A percentile compares a stretch with the other conserved stretches of the same genome.
phyloP scores from a whole-genome alignment of 2,888 invertebrate species.

The Prostheceraeus crozeri region DNA sequence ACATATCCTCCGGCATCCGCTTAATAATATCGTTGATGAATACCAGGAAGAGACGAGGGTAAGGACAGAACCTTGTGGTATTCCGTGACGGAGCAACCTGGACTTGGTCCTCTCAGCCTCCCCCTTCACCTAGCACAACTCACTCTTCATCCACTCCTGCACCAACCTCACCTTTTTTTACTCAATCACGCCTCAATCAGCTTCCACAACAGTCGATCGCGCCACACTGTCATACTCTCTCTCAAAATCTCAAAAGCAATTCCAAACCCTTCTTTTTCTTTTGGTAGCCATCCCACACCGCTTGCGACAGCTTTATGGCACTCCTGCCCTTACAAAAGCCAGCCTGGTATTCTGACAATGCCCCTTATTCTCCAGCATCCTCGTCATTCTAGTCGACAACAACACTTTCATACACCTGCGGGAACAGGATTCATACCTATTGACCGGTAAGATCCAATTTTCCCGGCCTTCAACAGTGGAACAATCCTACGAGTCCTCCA shows the following conservation, averaged over 20 bases:
- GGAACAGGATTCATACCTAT: slow-evolving; percentile 1
- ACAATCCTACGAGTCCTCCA: no score
- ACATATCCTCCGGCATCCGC: background rate
- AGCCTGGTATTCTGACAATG: background rate
- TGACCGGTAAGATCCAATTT: background rate
- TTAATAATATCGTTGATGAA: slow-evolving; percentile 1
- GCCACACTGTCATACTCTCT: background rate
- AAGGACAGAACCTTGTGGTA: background rate
- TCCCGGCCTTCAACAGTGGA: no score
- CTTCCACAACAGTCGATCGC: background rate
- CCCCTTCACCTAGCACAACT: background rate
- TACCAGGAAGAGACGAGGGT: background rate
- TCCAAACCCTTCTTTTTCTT: background rate
- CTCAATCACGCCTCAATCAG: background rate
- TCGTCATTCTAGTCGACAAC: background rate
- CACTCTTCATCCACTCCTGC: background rate
- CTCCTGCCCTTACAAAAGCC: background rate
- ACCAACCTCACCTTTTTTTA: background rate
- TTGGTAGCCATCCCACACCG: no score
- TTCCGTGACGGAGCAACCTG: background rate
- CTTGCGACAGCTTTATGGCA: background rate
- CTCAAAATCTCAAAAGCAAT: background rate
- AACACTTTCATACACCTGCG: background rate
- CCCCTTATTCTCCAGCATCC: background rate
- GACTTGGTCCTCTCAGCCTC: background rate